phyloP scores from a whole-genome alignment of 2,888 invertebrate genomes.

The Conomelus anceps region DNA sequence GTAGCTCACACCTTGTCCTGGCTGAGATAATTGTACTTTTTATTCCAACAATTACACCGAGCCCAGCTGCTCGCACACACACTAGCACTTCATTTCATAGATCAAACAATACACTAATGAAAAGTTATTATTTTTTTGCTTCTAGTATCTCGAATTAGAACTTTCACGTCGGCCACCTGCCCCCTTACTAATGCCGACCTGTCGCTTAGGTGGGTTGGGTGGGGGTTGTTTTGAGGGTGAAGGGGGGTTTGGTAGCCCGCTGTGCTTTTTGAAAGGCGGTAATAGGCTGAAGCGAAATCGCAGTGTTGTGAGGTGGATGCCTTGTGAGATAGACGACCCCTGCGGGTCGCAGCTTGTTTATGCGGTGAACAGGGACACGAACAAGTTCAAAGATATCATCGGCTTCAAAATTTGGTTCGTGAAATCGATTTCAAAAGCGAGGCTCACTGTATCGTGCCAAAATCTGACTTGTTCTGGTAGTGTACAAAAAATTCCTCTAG shows the following conservation, averaged over 20 bases:
- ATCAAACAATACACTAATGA: background rate
- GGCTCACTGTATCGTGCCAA: background rate
- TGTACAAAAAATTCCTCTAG: background rate
- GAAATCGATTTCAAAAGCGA: background rate
- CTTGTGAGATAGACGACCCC: background rate
- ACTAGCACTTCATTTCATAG: background rate
- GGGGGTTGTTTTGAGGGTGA: background rate
- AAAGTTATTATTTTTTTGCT: background rate
- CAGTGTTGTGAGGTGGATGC: background rate
- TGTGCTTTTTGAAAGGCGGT: background rate
- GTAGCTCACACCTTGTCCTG: background rate
- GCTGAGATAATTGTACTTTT: background rate
- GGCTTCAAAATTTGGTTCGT: background rate
- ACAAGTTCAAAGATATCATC: background rate
- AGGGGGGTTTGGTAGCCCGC: background rate
- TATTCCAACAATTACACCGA: background rate
- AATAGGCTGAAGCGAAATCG: background rate
- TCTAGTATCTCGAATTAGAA: background rate
- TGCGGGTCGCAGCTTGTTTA: background rate
- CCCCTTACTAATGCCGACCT: background rate
- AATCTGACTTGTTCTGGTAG: background rate
- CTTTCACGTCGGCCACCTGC: background rate
- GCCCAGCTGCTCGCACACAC: background rate
- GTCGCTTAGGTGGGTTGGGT: background rate
- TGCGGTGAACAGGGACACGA: background rate